Evolutionary conservation across 2,888 invertebrate genomes (phyloP).

Genomic region (Aleiodes testaceus): DNA sequence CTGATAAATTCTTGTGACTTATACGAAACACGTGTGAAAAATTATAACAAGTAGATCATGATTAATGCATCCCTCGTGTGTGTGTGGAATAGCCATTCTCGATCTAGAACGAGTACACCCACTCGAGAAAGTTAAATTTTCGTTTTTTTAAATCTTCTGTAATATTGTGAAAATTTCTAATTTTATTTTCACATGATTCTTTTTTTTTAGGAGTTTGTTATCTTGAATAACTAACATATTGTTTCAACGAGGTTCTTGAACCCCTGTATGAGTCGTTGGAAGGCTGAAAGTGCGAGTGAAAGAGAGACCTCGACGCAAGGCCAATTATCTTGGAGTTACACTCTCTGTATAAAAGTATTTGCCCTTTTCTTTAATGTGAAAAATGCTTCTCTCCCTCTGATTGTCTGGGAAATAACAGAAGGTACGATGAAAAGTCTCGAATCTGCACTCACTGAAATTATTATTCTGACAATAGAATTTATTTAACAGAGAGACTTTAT

Average conservation of each 20-base stretch:
- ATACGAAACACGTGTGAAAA: slow-evolving; percentile 18
- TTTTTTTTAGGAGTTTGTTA: background rate
- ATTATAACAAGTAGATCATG: slow-evolving; percentile 16
- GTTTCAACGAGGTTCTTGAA: slow-evolving; percentile 22
- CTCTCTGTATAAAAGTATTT: slow-evolving; percentile 9
- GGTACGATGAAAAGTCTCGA: background rate
- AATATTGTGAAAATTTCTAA: slow-evolving; percentile 5
- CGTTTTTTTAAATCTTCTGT: background rate
- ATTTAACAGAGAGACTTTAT: no score
- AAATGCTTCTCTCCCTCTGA: background rate
- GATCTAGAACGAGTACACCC: slow-evolving; percentile 24
- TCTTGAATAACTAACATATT: slow-evolving; percentile 14
- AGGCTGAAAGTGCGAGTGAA: slow-evolving; percentile 27
- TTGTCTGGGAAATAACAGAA: background rate
- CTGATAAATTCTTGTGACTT: slow-evolving; percentile 9
- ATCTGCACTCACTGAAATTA: slow-evolving; percentile 1
- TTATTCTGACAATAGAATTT: no score
- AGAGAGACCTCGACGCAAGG: slow-evolving; percentile 11
- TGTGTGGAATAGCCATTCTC: background rate
- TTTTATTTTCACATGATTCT: background rate
- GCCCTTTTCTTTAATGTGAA: slow-evolving; percentile 5
- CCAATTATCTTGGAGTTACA: slow-evolving; percentile 9
- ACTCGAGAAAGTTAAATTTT: background rate
- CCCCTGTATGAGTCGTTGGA: slow-evolving; percentile 10
- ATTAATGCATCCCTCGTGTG: slow-evolving; percentile 20